Base-by-base conservation (phyloP, 2,797 vertebrate species). In the Arnoldichthys spilopterus region DNA sequence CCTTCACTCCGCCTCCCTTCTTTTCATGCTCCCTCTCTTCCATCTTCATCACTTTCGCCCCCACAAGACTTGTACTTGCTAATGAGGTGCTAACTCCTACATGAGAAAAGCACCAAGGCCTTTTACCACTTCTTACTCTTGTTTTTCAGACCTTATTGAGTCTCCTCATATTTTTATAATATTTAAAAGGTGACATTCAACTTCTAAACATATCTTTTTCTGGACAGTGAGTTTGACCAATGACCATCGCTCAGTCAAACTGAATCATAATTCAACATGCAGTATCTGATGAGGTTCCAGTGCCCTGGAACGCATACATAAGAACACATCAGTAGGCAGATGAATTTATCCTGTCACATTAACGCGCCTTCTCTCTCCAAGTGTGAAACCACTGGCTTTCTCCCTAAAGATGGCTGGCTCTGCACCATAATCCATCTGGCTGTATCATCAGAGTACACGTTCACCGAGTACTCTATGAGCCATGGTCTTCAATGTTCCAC, bases 391-490 rank as follows among this genome's bases (percentile, higher is more conserved):
- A 74, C 74, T 83, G 83, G 80, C 80, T 62, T 70, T 40, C 63
- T 78, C 74, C 69, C 76, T 77, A 63, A 82, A 85, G 71, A 76
- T 69, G 59, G 47, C 24, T 80, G 72, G 72, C 77, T 72, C 73
- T 63, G 73, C 62, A 72, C 69, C 80, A 77, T 75, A 80, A 78
- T 82, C 80, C 80, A 80, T 68, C 30, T 81, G 79, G 79, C 68
- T 81, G 66, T 76, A 72, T 75, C 47, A 49, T 71, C 68, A 91
- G 94, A 93, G 92, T 90, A 94, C 94, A 95, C 95, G 93, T 89
- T 91, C 91, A 93, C 76, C 78, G 89, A 91, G 92, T 92, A 88
- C 90, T 91, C 72, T 40, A 71, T 71, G 77, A 77, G n/a, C 74
- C 66, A 28, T 74, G 66, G n/a, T 61, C 63, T 69, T 53, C 68